These are phyloP conservation scores for Pogonomyrmex californicus DNA, from an alignment of 1,140 invertebrate genomes.

Conservation along the genomic window DNA sequence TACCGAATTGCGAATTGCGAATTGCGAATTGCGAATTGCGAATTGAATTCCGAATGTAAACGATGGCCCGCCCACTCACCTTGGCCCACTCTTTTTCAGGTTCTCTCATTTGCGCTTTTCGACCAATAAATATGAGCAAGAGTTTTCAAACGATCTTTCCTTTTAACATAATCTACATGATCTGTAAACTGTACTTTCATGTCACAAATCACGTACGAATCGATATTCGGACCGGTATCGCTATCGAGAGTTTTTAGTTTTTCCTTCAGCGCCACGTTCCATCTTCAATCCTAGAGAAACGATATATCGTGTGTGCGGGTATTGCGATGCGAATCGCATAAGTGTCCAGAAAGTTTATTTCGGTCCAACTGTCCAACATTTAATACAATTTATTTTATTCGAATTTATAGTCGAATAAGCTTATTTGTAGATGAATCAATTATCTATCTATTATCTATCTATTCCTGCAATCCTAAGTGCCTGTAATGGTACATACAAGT, in stretches of 20 bases:
- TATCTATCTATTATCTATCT: no score
- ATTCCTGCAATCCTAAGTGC: no score
- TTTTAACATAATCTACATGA: neutral
- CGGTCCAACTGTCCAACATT: no score
- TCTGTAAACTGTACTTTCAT: neutral
- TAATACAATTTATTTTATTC: no score
- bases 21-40: neutral
- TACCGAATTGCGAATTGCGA: neutral
- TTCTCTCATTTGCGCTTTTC: conserved; percentile 17
- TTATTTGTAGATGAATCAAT: no score
- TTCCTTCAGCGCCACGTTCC: no score
- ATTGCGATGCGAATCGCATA: no score
- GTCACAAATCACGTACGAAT: neutral
- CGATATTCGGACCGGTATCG: neutral
- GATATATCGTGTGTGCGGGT: no score
- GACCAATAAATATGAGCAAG: neutral
- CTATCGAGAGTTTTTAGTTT: neutral
- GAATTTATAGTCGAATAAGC: no score
- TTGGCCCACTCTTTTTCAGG: conserved; percentile 63
- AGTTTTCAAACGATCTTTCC: conserved; percentile 35
- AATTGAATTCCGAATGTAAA: conserved; percentile 57
- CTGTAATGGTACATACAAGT: neutral
- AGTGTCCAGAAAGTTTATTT: no score
- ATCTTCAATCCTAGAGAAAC: no score
- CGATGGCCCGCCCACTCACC: conserved; percentile 59